Base-by-base conservation (phyloP, 2,888 invertebrate genomes). In the Ectemnius lituratus region DNA sequence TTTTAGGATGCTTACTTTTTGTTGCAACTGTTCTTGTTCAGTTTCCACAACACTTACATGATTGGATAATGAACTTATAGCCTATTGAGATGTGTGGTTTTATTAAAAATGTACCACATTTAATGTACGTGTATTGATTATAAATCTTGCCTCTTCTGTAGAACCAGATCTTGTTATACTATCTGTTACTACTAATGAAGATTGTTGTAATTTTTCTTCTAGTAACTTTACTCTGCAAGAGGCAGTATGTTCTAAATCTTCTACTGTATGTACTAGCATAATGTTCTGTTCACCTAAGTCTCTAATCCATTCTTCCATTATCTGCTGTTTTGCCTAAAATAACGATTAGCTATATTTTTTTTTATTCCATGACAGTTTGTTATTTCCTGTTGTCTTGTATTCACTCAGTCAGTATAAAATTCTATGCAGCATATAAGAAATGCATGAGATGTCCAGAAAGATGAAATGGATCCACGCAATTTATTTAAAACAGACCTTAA, bases 261-360 rank as follows among this genome's bases (percentile, higher is more conserved):
- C 93, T 1, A 95, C 94, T 2, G 94, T 93, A 68, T 92, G 92
- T 64, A 93, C 94, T 82, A 96, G 91, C 91, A 95, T 92, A 59
- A 93, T 91, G 90, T 95, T 95, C 91, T 95, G 95, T 37, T 93
- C 94, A 56, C 92, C 92, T 84, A 95, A 91, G 90, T 95, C 94
- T 62, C 92, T 90, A 77, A 95, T 94, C 95, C 95, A 95, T 67
- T 93, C 92, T 75, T 92, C 91, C 80, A 95, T 92, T 72, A 94
- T 92, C 52, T 92, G 91, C 79, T 94, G 91, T 89, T 95, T 95
- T 81, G 93, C 91, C 95, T 96, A 86, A 89, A 88, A 66, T 62
- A 23, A 65, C 5, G 20, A 56, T 49, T 13, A 52, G 23, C 68
- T 47, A 6, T 47, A 6, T 63, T 64, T 46, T 28, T 23, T n/a